These are phyloP conservation scores for Tipula lateralis DNA, from an alignment of 2,888 invertebrate genomes.

Conservation along the genomic window DNA sequence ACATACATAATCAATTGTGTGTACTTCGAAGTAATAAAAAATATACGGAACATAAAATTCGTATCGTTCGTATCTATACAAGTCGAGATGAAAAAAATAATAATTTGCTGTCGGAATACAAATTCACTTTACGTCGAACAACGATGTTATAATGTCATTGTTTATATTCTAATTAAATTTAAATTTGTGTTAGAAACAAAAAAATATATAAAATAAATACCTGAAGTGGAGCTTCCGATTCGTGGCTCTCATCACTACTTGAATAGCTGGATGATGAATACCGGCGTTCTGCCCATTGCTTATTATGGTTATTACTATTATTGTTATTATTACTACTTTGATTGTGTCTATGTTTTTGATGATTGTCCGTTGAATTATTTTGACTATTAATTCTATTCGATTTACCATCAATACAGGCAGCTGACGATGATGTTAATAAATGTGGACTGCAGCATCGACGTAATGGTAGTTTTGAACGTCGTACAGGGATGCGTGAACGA, in stretches of 20 bases:
- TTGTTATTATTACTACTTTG: slow-evolving; percentile 3
- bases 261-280: slow-evolving; percentile 40
- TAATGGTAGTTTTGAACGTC: slow-evolving; percentile 38
- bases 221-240: slow-evolving; percentile 40
- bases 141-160: background rate
- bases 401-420: slow-evolving; percentile 34
- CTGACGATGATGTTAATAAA: slow-evolving; percentile 34
- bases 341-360: background rate
- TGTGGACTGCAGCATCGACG: slow-evolving; percentile 39
- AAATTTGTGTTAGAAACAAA: background rate
- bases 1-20: background rate
- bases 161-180: background rate
- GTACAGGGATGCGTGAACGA: slow-evolving; percentile 41
- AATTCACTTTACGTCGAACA: background rate
- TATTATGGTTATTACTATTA: background rate
- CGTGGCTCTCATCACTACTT: slow-evolving; percentile 41
- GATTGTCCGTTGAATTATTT: slow-evolving; percentile 19
- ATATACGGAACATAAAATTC: background rate
- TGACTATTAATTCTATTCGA: slow-evolving; percentile 27
- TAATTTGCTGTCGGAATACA: background rate
- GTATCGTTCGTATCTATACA: no score
- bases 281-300: slow-evolving; percentile 31
- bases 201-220: slow-evolving; percentile 34
- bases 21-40: background rate
- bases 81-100: background rate